These are phyloP conservation scores for Engraulis encrasicolus DNA, from an alignment of 2,113 vertebrate species.

Conservation along the genomic window DNA sequence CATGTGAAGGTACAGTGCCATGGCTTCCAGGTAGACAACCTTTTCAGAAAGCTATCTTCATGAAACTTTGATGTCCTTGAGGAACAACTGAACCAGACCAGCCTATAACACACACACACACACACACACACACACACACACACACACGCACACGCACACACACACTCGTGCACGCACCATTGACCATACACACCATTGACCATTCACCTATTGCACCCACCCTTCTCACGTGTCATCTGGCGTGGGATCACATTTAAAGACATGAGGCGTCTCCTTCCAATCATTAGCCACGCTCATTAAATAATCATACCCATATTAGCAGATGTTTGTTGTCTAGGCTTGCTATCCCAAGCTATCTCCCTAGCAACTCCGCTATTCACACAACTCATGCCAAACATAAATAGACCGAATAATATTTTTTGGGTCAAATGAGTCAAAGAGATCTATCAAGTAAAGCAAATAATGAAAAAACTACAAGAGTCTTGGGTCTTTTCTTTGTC, in stretches of 20 bases:
- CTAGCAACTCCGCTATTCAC: constrained; percentile 25
- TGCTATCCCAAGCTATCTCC: constrained; percentile 20
- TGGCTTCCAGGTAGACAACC: background rate
- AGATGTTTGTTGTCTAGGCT: constrained; percentile 36
- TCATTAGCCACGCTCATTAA: constrained; percentile 41
- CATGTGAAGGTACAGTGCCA: background rate
- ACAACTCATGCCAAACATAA: background rate
- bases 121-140: background rate
- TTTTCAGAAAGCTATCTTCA: constrained; percentile 45
- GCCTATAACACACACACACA: background rate
- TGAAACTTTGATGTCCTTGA: constrained; percentile 48
- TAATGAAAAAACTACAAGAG: constrained; percentile 31
- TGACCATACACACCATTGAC: too few species aligned
- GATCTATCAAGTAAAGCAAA: constrained; percentile 32
- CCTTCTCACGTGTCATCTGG: constrained; percentile 8
- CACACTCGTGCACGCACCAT: too few species aligned
- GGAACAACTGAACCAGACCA: constrained; percentile 25
- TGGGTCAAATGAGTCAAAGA: constrained; percentile 29
- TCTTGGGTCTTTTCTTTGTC: too few species aligned
- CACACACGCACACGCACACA: too few species aligned
- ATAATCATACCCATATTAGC: constrained; percentile 43
- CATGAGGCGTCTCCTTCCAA: background rate
- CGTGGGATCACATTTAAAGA: constrained; percentile 39
- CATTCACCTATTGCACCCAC: too few species aligned
- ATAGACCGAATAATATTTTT: constrained; percentile 10